Evolutionary conservation across 2,888 invertebrate genomes (phyloP), one percentile per base, ranked within the genome.

Genomic region (Caenorhabditis parvicauda): DNA sequence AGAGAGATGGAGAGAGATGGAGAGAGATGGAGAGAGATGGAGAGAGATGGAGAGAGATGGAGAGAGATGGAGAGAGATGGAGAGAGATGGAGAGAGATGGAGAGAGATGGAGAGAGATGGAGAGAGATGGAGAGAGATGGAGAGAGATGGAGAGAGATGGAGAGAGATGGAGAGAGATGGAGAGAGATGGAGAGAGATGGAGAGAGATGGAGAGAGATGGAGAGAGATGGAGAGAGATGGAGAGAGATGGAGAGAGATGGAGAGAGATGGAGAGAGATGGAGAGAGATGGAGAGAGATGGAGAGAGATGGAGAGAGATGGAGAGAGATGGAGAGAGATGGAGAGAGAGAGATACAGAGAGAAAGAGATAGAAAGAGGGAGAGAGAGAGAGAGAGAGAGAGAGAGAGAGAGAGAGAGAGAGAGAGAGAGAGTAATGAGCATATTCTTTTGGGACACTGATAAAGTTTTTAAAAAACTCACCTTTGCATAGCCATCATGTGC

Each of bases 401-500:
- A n/a, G n/a, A n/a, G n/a, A n/a, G n/a, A n/a, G n/a, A n/a, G n/a
- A n/a, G n/a, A n/a, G n/a, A n/a, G n/a, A n/a, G n/a, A n/a, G n/a
- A n/a, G n/a, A n/a, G n/a, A n/a, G n/a, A n/a, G n/a, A n/a, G n/a
- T n/a, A n/a, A n/a, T n/a, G n/a, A n/a, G n/a, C n/a, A n/a, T n/a
- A n/a, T n/a, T n/a, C n/a, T n/a, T n/a, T n/a, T n/a, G n/a, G n/a
- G n/a, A n/a, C n/a, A n/a, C n/a, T n/a, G n/a, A n/a, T n/a, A n/a
- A n/a, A n/a, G n/a, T n/a, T n/a, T n/a, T n/a, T n/a, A n/a, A n/a
- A n/a, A n/a, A n/a, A n/a, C n/a, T n/a, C n/a, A n/a, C n/a, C 74
- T 59, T 29, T 67, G 64, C 63, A 79, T 65, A 7, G 79, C 79
- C 53, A 70, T 63, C 12, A 72, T 56, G 53, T 79, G 79, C 49